Evolutionary conservation across 2,888 invertebrate species (phyloP).

Genomic region (Drosophila melanosoma): DNA sequence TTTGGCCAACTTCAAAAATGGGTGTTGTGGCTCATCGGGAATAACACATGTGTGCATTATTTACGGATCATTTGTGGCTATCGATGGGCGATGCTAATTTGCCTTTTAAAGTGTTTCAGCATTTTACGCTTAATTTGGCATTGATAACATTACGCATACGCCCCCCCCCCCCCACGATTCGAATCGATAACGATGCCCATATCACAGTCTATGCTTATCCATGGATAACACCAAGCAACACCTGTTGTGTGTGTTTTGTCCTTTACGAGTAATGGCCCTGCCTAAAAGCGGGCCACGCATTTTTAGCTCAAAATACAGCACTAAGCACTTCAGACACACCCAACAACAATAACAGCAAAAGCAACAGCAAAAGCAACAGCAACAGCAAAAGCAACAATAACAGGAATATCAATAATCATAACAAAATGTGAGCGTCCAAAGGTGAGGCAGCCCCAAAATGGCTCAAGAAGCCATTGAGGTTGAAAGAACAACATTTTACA

Average conservation of each 20-base stretch:
- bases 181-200: constrained; percentile 40
- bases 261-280: constrained; percentile 24
- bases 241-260: constrained; percentile 59
- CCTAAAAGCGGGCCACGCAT: constrained; percentile 57
- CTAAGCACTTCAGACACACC: constrained; percentile 54
- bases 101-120: constrained; percentile 68
- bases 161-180: constrained; percentile 31
- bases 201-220: constrained; percentile 18
- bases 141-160: constrained; percentile 66
- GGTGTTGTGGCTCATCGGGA: not conserved
- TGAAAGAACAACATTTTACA: constrained; percentile 22
- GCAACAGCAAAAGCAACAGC: constrained; percentile 3
- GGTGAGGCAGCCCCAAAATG: constrained; percentile 36
- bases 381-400: constrained; percentile 30
- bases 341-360: constrained; percentile 11
- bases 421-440: constrained; percentile 62
- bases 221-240: constrained; percentile 41
- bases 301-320: constrained; percentile 55
- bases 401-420: constrained; percentile 73
- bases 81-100: constrained; percentile 48
- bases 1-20: not conserved
- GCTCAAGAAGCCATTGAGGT: constrained; percentile 34
- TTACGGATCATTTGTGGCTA: constrained; percentile 78
- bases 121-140: constrained; percentile 78
- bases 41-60: constrained; percentile 67